Conservation (phyloP, 2,888 invertebrate genomes). For the Watsonalla cultraria region DNA sequence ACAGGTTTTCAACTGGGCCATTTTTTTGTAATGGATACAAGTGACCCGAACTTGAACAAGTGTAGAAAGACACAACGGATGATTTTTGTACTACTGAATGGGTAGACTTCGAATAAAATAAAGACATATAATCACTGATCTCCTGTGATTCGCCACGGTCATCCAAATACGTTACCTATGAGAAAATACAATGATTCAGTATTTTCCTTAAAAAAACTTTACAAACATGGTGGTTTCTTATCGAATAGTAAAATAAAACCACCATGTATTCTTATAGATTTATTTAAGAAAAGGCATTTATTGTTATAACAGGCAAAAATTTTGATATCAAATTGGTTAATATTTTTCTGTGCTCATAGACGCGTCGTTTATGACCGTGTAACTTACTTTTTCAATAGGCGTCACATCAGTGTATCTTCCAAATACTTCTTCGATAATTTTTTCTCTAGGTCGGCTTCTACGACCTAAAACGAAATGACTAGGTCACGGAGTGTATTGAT, state of each 20-base stretch:
- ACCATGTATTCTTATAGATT: conserved; percentile 30
- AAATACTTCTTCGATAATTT: conserved; percentile 57
- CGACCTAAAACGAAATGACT: conserved; percentile 49
- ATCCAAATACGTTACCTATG: conserved; percentile 28
- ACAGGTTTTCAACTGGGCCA: background rate
- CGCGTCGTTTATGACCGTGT: conserved; percentile 32
- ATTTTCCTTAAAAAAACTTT: background rate
- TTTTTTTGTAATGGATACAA: background rate
- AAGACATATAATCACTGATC: background rate
- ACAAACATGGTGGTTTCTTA: conserved; percentile 35
- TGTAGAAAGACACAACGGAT: background rate
- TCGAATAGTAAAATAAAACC: conserved; percentile 39
- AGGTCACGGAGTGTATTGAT: conserved; percentile 9
- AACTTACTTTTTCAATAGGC: conserved; percentile 55
- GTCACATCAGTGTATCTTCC: conserved; percentile 45
- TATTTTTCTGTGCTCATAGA: conserved; percentile 8
- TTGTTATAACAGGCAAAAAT: conserved; percentile 1
- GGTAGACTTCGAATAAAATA: background rate
- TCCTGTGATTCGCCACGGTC: conserved; percentile 7
- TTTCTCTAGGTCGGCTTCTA: conserved; percentile 41
- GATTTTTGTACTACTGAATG: background rate
- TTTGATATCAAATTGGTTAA: conserved; percentile 1
- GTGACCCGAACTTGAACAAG: background rate
- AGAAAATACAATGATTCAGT: conserved; percentile 15
- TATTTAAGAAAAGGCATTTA: conserved; percentile 17